Percentiles rank a stretch among this genome's conserved stretches.
Conservation (phyloP, 1,140 invertebrate species). For the Aradophagus sp. region DNA sequence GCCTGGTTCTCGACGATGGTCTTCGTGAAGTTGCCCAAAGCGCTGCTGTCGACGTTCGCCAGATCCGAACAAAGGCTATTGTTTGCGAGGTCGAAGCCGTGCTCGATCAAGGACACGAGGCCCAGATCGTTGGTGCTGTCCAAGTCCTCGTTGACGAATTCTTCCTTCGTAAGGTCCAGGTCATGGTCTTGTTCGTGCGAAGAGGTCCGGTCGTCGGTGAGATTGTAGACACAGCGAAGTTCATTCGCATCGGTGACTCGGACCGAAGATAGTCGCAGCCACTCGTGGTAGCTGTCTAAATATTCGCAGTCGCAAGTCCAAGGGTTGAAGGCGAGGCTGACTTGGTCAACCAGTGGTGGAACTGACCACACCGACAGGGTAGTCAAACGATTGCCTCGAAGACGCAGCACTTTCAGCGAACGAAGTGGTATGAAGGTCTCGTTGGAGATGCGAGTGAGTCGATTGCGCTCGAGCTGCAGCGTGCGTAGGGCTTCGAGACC, state of each 20-base stretch:
- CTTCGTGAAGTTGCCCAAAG: constrained; percentile 79
- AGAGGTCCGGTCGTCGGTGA: constrained; percentile 84
- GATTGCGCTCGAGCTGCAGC: constrained; percentile 90
- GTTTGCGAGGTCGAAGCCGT: constrained; percentile 57
- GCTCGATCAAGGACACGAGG: constrained; percentile 6
- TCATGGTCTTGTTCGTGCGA: constrained; percentile 77
- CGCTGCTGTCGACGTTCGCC: constrained; percentile 80
- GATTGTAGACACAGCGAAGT: constrained; percentile 79
- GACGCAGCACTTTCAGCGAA: constrained; percentile 84
- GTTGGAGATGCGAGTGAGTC: constrained; percentile 84
- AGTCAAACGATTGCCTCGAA: constrained; percentile 86
- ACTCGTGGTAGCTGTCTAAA: constrained; percentile 84
- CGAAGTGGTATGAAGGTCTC: constrained; percentile 84
- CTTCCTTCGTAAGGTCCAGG: constrained; percentile 73
- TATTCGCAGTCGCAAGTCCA: constrained; percentile 94
- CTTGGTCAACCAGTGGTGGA: constrained; percentile 80
- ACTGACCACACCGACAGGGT: constrained; percentile 88
- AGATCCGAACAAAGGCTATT: constrained; percentile 76
- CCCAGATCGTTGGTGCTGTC: constrained; percentile 36
- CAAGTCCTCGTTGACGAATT: constrained; percentile 59
- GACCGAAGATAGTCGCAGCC: constrained; percentile 82
- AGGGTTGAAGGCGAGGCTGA: constrained; percentile 87
- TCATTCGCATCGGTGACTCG: constrained; percentile 78
- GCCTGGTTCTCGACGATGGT: constrained; percentile 83
- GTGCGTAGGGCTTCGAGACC: constrained; percentile 84